A percentile compares a stretch with the other conserved stretches of the same genome.
Evolutionary conservation across 1,140 invertebrate genomes (phyloP).

Genomic region (Drosophila subpulchrella): DNA sequence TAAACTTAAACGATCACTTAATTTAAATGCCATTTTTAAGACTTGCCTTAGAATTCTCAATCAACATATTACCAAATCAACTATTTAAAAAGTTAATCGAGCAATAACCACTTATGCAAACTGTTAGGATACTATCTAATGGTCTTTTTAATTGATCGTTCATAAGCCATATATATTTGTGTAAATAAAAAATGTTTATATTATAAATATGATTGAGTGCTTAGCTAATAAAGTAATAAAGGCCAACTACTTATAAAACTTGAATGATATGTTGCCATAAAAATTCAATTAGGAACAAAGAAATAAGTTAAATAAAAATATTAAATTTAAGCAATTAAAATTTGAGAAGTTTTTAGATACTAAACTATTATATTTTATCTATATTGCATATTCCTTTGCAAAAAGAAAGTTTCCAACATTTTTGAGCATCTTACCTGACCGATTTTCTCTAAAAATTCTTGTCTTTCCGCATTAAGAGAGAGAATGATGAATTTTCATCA

Average conservation of each 20-base stretch:
- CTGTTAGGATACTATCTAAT: constrained; percentile 3
- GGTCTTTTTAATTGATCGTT: constrained; percentile 23
- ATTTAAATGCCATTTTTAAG: neutral
- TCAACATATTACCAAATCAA: neutral
- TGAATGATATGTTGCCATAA: neutral
- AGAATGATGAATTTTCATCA: constrained; percentile 24
- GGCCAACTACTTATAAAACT: neutral
- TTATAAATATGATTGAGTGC: constrained; percentile 9
- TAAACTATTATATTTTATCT: too few relatives aligned
- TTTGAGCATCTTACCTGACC: neutral
- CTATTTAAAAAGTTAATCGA: neutral
- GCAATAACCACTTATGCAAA: constrained; percentile 18
- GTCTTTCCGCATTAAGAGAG: neutral
- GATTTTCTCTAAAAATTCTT: neutral
- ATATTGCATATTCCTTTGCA: neutral
- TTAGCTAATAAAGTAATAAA: neutral
- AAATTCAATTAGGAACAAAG: neutral
- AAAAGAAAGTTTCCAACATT: neutral
- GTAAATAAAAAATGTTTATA: neutral
- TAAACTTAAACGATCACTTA: neutral
- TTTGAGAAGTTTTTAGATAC: too few relatives aligned
- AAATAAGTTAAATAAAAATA: neutral
- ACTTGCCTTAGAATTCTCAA: neutral
- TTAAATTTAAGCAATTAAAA: neutral
- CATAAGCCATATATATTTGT: constrained; percentile 4